A percentile compares a stretch with the other conserved stretches of the same genome.
Evolutionary conservation across 2,797 vertebrate species (phyloP).

Genomic region (Aselliscus stoliczkanus): DNA sequence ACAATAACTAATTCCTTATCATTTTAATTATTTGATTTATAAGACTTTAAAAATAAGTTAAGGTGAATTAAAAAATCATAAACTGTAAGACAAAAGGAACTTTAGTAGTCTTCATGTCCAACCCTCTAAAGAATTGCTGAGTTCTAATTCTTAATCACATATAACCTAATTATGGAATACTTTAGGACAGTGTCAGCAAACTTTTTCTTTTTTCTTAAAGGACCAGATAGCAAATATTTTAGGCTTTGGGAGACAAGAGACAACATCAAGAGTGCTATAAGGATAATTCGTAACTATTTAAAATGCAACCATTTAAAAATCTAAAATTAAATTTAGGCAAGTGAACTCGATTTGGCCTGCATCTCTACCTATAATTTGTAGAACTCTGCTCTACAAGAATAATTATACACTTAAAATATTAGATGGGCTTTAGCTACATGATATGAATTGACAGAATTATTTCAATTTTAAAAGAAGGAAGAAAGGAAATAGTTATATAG

Average conservation of each 20-base stretch:
- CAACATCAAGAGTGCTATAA: neutral
- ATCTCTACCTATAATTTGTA: neutral
- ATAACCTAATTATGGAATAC: neutral
- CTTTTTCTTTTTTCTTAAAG: neutral
- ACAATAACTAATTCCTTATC: neutral
- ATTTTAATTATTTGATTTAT: neutral
- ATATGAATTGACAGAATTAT: neutral
- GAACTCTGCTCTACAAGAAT: neutral
- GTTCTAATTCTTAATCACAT: neutral
- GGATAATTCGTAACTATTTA: neutral
- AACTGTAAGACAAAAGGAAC: neutral
- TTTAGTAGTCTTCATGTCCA: neutral
- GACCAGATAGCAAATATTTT: neutral
- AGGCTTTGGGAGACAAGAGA: neutral
- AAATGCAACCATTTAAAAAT: constrained; percentile 9
- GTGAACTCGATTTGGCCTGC: neutral
- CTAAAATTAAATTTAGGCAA: neutral
- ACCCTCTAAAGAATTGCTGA: neutral
- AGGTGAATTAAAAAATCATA: neutral
- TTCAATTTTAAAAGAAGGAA: neutral
- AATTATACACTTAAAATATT: neutral
- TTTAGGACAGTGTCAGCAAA: neutral
- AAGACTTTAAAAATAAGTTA: neutral
- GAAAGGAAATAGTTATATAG: neutral
- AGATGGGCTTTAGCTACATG: neutral